Base-by-base conservation (phyloP, 2,888 invertebrate genomes). In the Mythimna albipuncta region DNA sequence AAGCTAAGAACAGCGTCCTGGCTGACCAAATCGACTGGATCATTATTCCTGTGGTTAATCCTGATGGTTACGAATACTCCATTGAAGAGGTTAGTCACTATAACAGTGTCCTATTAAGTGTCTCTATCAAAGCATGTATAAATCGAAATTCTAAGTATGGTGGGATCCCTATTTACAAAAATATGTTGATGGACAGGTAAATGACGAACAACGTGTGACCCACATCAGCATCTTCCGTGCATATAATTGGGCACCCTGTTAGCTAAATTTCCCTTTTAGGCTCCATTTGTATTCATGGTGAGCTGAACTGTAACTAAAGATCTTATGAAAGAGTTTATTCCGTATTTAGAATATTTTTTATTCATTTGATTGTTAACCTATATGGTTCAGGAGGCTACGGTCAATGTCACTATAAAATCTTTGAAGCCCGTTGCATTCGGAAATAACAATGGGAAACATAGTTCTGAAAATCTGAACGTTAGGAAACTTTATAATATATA, bases 21-120 rank as follows among this genome's bases (percentile, higher is more conserved):
- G 93, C 97, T 21, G 93, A 97, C 11, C 90, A 93, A 38, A 95
- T 97, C 64, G 97, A 98, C 89, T 98, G 98, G 97, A 94, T 97
- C 84, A 96, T 97, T 75, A 93, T 98, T 50, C 98, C 98, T 0
- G 89, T 97, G 58, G 93, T 97, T 21, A 98, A 98, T 90, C 98
- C 98, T 16, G 98, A 98, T 88, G 98, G 98, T n/a, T 98, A 98
- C 85, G 97, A 97, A 87, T 97, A 96, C 91, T 96, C 97, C 0
- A 96, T 96, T 75, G 91, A 94, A 1, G 91, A 90, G 89, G 44
- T 61, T 61, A 61, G 61, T 61, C 7, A 21, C 13, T 61, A 21
- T 21, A 21, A 21, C n/a, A n/a, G 41, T 44, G 11, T 41, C 41
- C 13, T 38, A 13, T 41, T 10, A 1, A 38, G 26, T 11, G 6